Percentiles rank a stretch among this genome's conserved stretches.
Conservation (phyloP, 35 echinoderm and acorn worm species). For the Amphiura filiformis region DNA sequence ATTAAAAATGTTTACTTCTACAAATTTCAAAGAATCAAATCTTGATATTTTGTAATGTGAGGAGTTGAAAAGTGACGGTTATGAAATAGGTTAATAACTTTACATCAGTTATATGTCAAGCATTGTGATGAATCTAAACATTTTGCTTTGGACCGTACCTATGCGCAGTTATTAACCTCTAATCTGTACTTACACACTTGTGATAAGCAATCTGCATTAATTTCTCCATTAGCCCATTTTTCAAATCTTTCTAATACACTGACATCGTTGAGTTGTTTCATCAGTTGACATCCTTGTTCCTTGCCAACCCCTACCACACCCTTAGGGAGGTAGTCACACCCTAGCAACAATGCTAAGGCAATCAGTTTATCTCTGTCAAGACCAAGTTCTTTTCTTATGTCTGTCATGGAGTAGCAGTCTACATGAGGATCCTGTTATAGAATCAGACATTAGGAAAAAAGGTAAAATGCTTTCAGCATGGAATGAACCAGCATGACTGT, state of each 20-base stretch:
- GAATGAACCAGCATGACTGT: no score
- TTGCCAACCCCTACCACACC: slow-evolving; percentile 83
- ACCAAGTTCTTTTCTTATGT: slow-evolving; percentile 50
- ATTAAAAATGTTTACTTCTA: no score
- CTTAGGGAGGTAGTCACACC: slow-evolving; percentile 87
- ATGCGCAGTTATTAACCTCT: no score
- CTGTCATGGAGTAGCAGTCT: slow-evolving; percentile 80
- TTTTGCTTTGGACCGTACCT: no score
- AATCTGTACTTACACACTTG: not conserved
- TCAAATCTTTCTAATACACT: slow-evolving; percentile 61
- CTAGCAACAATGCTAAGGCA: slow-evolving; percentile 72
- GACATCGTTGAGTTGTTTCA: slow-evolving; percentile 32
- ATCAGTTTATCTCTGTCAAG: slow-evolving; percentile 59
- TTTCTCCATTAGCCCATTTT: slow-evolving; percentile 40
- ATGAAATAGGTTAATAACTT: no score
- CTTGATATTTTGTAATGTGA: no score
- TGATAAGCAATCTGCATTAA: not conserved
- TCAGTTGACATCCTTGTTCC: slow-evolving; percentile 60
- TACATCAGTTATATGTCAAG: no score
- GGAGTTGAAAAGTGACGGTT: no score
- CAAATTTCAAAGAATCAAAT: no score
- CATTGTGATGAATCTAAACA: no score
- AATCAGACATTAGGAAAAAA: not conserved
- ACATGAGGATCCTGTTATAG: slow-evolving; percentile 67
- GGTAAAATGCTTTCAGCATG: not conserved